These are phyloP conservation scores for Synodontis membranacea DNA, from an alignment of 2,113 vertebrate species.

Conservation along the genomic window DNA sequence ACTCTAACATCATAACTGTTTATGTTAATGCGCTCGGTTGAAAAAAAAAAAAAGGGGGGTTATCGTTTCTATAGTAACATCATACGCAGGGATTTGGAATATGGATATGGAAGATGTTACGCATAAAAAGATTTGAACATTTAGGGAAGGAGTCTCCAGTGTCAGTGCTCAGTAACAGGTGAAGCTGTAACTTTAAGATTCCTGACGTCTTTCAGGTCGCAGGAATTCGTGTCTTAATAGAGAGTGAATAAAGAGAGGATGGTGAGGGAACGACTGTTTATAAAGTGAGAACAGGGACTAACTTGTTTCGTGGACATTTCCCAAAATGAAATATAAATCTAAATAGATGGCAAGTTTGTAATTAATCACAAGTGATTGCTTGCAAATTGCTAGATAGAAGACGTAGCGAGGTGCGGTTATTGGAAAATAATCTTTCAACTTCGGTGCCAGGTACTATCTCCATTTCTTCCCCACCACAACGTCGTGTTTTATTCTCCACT, in stretches of 20 bases:
- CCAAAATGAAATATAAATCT: background rate
- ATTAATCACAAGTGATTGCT: background rate
- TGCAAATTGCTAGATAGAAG: background rate
- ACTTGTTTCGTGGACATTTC: background rate
- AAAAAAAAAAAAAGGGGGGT: too few species aligned
- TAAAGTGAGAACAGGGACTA: background rate
- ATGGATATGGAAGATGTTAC: background rate
- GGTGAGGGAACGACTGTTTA: background rate
- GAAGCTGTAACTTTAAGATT: background rate
- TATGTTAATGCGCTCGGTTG: background rate
- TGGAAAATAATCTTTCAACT: background rate
- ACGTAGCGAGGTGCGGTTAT: background rate
- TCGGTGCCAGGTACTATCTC: background rate
- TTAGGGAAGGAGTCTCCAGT: background rate
- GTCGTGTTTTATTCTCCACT: background rate
- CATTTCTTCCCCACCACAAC: too few species aligned
- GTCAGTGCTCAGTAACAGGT: background rate
- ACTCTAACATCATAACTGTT: background rate
- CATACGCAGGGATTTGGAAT: background rate
- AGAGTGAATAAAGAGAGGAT: background rate
- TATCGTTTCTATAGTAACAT: background rate
- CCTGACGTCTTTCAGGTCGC: too few species aligned
- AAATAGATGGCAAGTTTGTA: background rate
- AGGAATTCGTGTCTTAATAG: background rate
- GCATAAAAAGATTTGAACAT: background rate